These are phyloP conservation scores for Acanthacorydalis orientalis DNA, from an alignment of 2,888 invertebrate genomes.

Conservation along the genomic window DNA sequence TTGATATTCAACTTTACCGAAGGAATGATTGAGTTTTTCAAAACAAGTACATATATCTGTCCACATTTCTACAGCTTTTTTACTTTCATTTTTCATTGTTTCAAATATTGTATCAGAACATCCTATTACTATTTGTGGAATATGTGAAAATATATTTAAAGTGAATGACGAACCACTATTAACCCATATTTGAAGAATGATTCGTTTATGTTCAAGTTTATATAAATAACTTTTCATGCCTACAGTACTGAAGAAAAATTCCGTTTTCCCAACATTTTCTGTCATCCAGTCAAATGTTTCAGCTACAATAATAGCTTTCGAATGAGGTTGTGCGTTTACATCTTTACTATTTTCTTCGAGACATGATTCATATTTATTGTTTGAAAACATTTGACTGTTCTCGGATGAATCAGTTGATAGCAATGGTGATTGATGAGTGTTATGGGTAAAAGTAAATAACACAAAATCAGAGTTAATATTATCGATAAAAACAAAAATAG, in stretches of 20 bases:
- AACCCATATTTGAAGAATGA: slow-evolving; percentile 16
- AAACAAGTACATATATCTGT: slow-evolving; percentile 16
- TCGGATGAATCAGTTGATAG: slow-evolving; percentile 7
- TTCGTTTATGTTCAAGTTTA: slow-evolving; percentile 10
- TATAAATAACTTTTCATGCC: slow-evolving; percentile 16
- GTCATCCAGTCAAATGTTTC: slow-evolving; percentile 19
- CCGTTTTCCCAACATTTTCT: slow-evolving; percentile 12
- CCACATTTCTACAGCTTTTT: slow-evolving; percentile 15
- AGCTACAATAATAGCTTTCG: slow-evolving; percentile 10
- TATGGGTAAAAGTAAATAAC: slow-evolving; percentile 17
- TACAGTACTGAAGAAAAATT: slow-evolving; percentile 14
- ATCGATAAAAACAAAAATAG: slow-evolving; percentile 20
- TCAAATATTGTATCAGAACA: slow-evolving; percentile 16
- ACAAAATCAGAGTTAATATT: slow-evolving; percentile 17
- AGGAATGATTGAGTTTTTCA: slow-evolving; percentile 18
- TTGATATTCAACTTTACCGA: slow-evolving; percentile 16
- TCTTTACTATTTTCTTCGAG: too few relatives aligned
- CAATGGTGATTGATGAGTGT: too few relatives aligned
- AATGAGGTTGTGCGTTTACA: not conserved
- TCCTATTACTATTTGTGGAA: slow-evolving; percentile 13
- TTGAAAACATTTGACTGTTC: too few relatives aligned
- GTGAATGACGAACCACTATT: slow-evolving; percentile 16
- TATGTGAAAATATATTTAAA: slow-evolving; percentile 16
- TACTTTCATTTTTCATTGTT: slow-evolving; percentile 17
- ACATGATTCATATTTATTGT: too few relatives aligned